These are phyloP conservation scores for Campylomormyrus tamandua DNA, from an alignment of 2,113 vertebrate genomes.

Conservation along the genomic window DNA sequence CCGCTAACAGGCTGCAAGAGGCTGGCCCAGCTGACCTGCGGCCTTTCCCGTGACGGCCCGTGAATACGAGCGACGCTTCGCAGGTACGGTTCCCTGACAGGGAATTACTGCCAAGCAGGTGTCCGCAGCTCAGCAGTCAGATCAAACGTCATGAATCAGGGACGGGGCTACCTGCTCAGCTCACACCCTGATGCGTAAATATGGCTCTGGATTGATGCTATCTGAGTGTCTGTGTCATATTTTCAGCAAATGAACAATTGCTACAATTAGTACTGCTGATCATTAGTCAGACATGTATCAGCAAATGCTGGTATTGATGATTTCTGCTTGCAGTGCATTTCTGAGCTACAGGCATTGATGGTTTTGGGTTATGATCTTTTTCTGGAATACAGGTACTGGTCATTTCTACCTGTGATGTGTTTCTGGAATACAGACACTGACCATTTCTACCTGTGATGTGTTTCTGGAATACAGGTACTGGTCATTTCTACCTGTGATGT, in stretches of 20 bases:
- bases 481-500: background rate
- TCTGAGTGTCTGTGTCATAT: background rate
- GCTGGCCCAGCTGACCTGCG: background rate
- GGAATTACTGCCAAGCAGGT: background rate
- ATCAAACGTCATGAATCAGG: background rate
- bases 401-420: background rate
- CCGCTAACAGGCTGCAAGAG: background rate
- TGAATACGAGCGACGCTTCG: background rate
- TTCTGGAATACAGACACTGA: background rate
- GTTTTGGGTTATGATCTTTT: background rate
- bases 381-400: background rate
- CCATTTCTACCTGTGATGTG: background rate
- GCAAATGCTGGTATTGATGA: background rate
- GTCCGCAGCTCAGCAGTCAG: background rate
- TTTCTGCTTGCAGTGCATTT: background rate
- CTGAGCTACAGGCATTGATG: background rate
- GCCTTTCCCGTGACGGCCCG: background rate
- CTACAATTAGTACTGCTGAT: background rate
- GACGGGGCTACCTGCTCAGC: background rate
- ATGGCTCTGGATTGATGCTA: background rate
- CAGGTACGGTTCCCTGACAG: background rate
- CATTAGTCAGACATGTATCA: background rate
- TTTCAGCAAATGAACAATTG: background rate
- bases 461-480: background rate
- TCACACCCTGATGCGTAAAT: background rate